Base-by-base conservation (phyloP, 2,113 vertebrate genomes). In the Cricetomys ansorgei region DNA sequence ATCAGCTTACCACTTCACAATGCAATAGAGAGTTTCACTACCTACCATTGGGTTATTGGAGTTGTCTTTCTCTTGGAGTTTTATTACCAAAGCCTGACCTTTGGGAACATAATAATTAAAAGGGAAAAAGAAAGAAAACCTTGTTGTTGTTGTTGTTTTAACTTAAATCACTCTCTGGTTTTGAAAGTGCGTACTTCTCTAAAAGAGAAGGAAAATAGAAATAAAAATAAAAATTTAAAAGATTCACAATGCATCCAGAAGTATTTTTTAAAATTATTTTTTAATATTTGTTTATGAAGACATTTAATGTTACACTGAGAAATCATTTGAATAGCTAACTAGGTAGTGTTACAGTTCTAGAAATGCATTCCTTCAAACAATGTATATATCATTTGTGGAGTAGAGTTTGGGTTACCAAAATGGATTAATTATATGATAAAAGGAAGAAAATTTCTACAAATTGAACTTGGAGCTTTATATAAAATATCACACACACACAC, bases 321-420 rank as follows among this genome's bases (percentile, higher is more conserved):
- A 72, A 48, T 88, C 80, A 84, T 88, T 97, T 94, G 92, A 86
- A 59, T 96, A 91, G 27, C 21, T 96, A 95, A 88, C 50, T 87
- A 95, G 27, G 55, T 84, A 80, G 69, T 85, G 15, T 72, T 93
- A 43, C 79, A 88, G 3, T 76, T 96, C 37, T 29, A 80, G 34
- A n/a, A 83, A 88, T 75, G 55, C 4, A 75, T 85, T 79, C 6
- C 53, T 93, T 96, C 69, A 91, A 80, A 91, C 77, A 84, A 90
- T 81, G 65, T 40, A n/a, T 79, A 5, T 27, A 57, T 96, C 70
- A 80, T 96, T 79, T 87, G 67, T 21, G 7, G 21, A 94, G 9
- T 89, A 1, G 2, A 88, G 13, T 96, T 97, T 96, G 25, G 12
- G 31, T 94, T 69, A 88, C 37, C 59, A 48, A 90, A 94, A 92